Evolutionary conservation across 2,888 invertebrate genomes (phyloP).

Genomic region (Terebella lapidaria): DNA sequence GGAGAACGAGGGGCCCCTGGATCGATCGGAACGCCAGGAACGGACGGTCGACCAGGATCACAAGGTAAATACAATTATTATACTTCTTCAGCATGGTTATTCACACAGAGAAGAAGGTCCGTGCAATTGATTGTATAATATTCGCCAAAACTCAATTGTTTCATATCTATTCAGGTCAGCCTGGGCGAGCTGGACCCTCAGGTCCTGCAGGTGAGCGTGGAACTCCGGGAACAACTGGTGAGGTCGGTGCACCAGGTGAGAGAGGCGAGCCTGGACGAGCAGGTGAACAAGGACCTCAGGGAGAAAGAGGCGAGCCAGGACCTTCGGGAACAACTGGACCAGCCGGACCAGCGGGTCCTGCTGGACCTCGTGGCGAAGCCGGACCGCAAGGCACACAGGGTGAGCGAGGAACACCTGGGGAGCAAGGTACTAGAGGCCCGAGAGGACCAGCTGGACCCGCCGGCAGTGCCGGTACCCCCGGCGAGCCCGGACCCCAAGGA

Average conservation of each 20-base stretch:
- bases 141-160: too few relatives aligned
- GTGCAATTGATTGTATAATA: neutral
- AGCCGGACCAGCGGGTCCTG: neutral
- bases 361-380: neutral
- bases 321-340: neutral
- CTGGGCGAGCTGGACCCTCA: neutral
- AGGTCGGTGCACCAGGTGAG: neutral
- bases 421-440: neutral
- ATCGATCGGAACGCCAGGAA: constrained; percentile 6
- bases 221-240: neutral
- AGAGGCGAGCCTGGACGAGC: neutral
- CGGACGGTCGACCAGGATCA: neutral
- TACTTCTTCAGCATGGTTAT: neutral
- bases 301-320: neutral
- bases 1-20: constrained; percentile 21
- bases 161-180: neutral
- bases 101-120: neutral
- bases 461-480: neutral
- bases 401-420: neutral
- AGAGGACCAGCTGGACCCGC: neutral
- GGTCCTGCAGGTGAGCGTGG: neutral
- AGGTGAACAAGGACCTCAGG: neutral
- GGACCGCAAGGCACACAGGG: neutral
- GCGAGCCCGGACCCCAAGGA: neutral
- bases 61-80: neutral